phyloP scores from a whole-genome alignment of 2,113 vertebrate genomes.

The Pelvicachromis taeniatus region DNA sequence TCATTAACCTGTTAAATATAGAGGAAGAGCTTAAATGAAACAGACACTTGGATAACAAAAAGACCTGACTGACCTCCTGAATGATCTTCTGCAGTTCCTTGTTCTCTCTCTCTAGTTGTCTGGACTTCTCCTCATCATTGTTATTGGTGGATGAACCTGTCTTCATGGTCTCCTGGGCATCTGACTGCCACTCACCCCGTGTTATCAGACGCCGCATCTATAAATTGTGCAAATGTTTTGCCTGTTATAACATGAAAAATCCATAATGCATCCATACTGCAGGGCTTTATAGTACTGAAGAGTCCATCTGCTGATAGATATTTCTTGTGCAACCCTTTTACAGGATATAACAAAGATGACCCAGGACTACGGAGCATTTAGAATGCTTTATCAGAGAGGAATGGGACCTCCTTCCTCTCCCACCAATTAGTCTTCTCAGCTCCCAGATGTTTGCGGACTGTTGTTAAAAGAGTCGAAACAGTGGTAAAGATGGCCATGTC shows the following conservation, averaged over 20 bases:
- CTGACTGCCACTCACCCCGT: slow-evolving; percentile 93
- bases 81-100: slow-evolving; percentile 93
- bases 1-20: accelerated
- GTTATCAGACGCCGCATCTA: slow-evolving; percentile 96
- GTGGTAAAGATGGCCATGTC: neutral
- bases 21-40: neutral
- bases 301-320: neutral
- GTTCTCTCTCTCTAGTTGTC: slow-evolving; percentile 92
- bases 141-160: slow-evolving; percentile 95
- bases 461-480: neutral
- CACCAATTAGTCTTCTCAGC: neutral
- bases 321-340: neutral
- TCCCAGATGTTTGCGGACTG: neutral
- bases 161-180: slow-evolving; percentile 96
- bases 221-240: neutral
- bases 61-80: slow-evolving; percentile 76
- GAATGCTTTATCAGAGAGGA: neutral
- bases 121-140: slow-evolving; percentile 93
- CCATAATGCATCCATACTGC: neutral
- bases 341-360: neutral
- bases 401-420: neutral
- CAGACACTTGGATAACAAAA: neutral
- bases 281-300: neutral
- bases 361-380: neutral
- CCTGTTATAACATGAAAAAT: neutral